Percentiles rank a stretch among this genome's conserved stretches.
These are phyloP conservation scores for Rhagonycha lutea DNA, from an alignment of 2,888 invertebrate genomes.

Conservation along the genomic window DNA sequence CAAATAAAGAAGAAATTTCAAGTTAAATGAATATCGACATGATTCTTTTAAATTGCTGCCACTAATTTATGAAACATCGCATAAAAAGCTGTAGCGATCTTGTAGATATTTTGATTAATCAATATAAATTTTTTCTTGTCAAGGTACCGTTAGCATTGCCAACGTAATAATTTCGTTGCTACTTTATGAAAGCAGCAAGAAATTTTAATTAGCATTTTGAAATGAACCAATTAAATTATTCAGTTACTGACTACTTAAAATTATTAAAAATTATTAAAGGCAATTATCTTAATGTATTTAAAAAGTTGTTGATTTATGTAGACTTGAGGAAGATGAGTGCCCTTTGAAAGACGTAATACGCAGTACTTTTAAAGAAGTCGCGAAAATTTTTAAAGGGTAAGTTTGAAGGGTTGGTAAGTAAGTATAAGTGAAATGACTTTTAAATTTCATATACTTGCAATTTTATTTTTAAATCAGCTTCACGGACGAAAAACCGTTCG, in stretches of 20 bases:
- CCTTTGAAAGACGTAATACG: neutral
- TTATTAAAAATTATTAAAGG: neutral
- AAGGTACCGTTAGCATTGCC: neutral
- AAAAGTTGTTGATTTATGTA: neutral
- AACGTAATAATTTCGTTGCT: neutral
- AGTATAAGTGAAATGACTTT: constrained; percentile 10
- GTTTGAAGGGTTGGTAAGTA: neutral
- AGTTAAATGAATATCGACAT: neutral
- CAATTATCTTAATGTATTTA: neutral
- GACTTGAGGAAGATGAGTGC: neutral
- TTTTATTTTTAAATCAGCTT: constrained; percentile 16
- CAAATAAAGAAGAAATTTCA: neutral
- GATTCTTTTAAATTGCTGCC: neutral
- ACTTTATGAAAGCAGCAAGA: neutral
- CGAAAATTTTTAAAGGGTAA: neutral
- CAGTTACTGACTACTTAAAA: neutral
- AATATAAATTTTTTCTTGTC: neutral
- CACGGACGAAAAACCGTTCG: constrained; percentile 8
- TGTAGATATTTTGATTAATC: neutral
- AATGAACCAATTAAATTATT: neutral
- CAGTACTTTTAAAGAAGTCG: neutral
- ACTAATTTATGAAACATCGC: neutral
- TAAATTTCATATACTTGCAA: constrained; percentile 18
- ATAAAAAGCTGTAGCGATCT: neutral
- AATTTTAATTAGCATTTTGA: neutral